These are phyloP conservation scores for Paradisaea rubra DNA, from an alignment of 2,113 vertebrate genomes.

Conservation along the genomic window DNA sequence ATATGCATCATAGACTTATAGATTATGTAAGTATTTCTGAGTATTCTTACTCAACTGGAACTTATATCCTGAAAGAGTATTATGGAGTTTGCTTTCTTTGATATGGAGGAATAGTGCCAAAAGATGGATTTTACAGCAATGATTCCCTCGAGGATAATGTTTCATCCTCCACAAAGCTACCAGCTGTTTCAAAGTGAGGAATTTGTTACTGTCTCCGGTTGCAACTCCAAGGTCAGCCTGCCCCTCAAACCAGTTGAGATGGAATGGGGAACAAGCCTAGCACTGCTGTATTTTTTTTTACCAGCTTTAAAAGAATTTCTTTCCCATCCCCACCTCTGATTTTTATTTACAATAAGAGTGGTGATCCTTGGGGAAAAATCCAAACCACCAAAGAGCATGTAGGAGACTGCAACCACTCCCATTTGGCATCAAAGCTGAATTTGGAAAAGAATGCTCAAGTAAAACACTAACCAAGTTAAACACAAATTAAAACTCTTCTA, in stretches of 20 bases:
- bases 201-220: neutral
- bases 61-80: neutral
- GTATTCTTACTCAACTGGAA: neutral
- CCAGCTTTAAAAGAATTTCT: neutral
- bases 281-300: neutral
- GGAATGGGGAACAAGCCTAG: neutral
- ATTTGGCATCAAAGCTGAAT: neutral
- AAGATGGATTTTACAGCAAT: neutral
- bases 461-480: neutral
- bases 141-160: neutral
- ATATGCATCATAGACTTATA: neutral
- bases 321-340: neutral
- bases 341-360: neutral
- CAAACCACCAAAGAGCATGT: accelerated
- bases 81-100: neutral
- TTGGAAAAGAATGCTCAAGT: neutral
- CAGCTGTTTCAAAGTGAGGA: neutral
- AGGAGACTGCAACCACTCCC: neutral
- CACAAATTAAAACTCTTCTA: neutral
- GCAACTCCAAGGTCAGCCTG: conserved; percentile 23
- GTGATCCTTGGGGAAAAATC: neutral
- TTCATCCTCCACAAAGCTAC: neutral
- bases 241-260: neutral
- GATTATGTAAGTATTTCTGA: neutral
- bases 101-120: neutral